Evolutionary conservation across 2,888 invertebrate genomes (phyloP).

Genomic region (Cheilosia vernalis): DNA sequence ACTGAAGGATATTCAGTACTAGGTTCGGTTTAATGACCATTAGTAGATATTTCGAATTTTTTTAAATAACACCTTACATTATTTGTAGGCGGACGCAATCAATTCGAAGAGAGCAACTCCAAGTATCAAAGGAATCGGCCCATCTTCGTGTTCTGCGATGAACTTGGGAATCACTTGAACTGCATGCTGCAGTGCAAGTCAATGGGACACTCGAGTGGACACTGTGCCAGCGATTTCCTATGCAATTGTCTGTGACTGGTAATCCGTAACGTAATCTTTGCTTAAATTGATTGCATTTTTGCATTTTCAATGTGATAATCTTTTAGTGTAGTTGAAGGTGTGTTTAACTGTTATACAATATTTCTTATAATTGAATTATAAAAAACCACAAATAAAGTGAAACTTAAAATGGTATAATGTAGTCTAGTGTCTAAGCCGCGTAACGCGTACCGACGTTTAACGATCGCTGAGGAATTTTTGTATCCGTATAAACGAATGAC

Average conservation of each 20-base stretch:
- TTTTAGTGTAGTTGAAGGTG: conserved; percentile 27
- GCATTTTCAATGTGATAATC: conserved; percentile 45
- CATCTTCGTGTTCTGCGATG: conserved; percentile 77
- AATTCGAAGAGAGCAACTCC: conserved; percentile 76
- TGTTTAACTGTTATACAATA: neutral
- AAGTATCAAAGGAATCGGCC: conserved; percentile 76
- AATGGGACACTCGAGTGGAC: conserved; percentile 76
- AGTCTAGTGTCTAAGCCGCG: neutral
- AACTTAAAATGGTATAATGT: neutral
- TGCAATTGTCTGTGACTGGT: conserved; percentile 76
- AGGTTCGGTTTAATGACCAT: conserved; percentile 31
- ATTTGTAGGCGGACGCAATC: conserved; percentile 76
- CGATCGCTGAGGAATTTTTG: neutral
- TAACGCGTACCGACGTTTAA: conserved; percentile 3
- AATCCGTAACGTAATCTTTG: conserved; percentile 18
- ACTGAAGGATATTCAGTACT: conserved; percentile 55
- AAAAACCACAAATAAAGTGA: conserved; percentile 15
- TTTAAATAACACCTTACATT: neutral
- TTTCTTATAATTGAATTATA: conserved; percentile 2
- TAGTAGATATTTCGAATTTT: neutral
- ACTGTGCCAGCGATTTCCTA: conserved; percentile 77
- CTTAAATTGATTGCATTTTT: conserved; percentile 44
- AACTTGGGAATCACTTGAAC: conserved; percentile 78
- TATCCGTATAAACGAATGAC: conserved; percentile 35
- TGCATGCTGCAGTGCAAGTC: conserved; percentile 77